phyloP scores from a whole-genome alignment of 2,113 vertebrate genomes.

The Antigone vipio region DNA sequence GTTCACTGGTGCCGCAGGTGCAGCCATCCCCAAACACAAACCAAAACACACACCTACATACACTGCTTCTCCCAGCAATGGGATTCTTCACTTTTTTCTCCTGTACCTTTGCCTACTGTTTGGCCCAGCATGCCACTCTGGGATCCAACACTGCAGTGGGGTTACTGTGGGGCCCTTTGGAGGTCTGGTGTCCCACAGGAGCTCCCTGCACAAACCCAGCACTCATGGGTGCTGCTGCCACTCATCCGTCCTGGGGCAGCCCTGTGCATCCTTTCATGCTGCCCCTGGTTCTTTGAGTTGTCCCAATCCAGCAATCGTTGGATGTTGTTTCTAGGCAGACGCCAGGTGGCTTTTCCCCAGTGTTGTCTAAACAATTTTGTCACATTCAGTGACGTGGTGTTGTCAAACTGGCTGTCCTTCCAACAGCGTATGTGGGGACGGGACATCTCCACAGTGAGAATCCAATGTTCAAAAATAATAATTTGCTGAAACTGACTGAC shows the following conservation, averaged over 20 bases:
- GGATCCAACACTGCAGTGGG: fast-evolving
- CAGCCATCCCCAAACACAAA: neutral
- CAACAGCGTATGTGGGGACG: neutral
- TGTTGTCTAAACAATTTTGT: neutral
- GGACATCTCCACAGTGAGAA: neutral
- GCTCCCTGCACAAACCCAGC: neutral
- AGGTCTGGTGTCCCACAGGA: neutral
- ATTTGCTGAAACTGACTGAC: neutral
- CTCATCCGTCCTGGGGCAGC: neutral
- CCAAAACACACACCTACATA: neutral
- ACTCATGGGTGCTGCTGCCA: neutral
- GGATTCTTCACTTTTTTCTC: neutral
- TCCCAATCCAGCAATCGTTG: neutral
- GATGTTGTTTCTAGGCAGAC: neutral
- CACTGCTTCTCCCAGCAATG: neutral
- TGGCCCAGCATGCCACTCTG: neutral
- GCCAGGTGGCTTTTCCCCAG: neutral
- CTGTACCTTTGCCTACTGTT: neutral
- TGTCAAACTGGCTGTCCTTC: neutral
- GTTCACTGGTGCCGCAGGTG: neutral
- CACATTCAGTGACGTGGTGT: neutral
- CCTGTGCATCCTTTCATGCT: neutral
- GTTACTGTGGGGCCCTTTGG: neutral
- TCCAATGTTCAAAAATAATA: neutral
- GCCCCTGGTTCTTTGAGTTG: neutral